Percentiles rank a stretch among this genome's conserved stretches.
Conservation (phyloP, 1,140 invertebrate genomes). For the Brachionus angularis region DNA sequence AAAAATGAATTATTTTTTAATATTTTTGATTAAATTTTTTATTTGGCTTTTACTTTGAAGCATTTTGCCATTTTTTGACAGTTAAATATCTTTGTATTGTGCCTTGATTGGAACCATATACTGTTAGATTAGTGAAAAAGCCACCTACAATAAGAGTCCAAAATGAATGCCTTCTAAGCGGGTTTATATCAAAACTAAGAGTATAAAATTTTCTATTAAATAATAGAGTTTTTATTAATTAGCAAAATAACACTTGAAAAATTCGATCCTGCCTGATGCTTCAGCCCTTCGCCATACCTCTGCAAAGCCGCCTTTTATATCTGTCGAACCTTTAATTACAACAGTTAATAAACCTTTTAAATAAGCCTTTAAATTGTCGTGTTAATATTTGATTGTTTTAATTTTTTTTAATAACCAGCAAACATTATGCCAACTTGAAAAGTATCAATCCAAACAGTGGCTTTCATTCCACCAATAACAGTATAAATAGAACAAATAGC, state of each 20-base stretch:
- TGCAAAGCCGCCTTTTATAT: slow-evolving; percentile 2
- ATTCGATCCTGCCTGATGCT: slow-evolving; percentile 9
- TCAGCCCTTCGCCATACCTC: slow-evolving; percentile 50
- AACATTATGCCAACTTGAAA: slow-evolving; percentile 82
- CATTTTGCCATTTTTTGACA: slow-evolving; percentile 57
- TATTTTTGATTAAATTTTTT: too few species aligned
- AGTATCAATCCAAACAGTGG: slow-evolving; percentile 67
- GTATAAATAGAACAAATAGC: slow-evolving; percentile 39
- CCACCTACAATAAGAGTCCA: slow-evolving; percentile 85
- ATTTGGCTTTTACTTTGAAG: slow-evolving; percentile 41
- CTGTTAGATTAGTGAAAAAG: slow-evolving; percentile 81
- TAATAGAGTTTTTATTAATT: too few species aligned
- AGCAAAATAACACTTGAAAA: slow-evolving; percentile 16
- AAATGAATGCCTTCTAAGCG: slow-evolving; percentile 73
- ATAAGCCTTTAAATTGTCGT: neutral
- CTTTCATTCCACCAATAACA: slow-evolving; percentile 72
- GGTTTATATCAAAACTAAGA: slow-evolving; percentile 65
- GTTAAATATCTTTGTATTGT: slow-evolving; percentile 86
- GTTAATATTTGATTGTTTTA: neutral
- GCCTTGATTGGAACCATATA: slow-evolving; percentile 87
- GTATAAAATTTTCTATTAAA: neutral
- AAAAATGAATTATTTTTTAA: slow-evolving; percentile 53
- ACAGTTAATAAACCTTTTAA: slow-evolving; percentile 62
- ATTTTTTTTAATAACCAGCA: slow-evolving; percentile 63
- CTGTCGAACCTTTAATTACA: neutral